Evolutionary conservation across 2,797 vertebrate genomes (phyloP).

Genomic region (Coilia nasus): DNA sequence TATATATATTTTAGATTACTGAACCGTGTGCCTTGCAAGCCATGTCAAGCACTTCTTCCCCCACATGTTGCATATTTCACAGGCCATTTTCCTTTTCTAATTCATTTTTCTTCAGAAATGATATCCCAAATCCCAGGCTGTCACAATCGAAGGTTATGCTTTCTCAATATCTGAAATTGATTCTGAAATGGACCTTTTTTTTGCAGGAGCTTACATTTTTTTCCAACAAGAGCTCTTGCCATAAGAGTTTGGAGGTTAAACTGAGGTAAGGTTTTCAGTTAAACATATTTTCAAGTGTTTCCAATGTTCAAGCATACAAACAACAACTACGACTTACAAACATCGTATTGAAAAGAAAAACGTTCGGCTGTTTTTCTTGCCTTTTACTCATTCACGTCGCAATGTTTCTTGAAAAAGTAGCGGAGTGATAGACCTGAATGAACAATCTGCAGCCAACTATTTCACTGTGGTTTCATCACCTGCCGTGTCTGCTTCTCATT

Average conservation of each 20-base stretch:
- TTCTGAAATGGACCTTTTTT: background rate
- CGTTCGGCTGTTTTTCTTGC: background rate
- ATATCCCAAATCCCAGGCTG: background rate
- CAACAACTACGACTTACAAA: background rate
- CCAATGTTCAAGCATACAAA: background rate
- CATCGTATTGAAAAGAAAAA: background rate
- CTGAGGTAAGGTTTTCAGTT: background rate
- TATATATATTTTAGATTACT: slow-evolving; percentile 20
- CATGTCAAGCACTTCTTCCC: background rate
- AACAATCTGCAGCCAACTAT: slow-evolving; percentile 6
- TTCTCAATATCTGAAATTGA: background rate
- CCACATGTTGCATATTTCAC: background rate
- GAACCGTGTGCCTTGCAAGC: background rate
- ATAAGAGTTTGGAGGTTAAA: background rate
- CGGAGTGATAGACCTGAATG: background rate
- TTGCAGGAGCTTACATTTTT: background rate
- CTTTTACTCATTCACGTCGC: background rate
- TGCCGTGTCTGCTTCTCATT: background rate
- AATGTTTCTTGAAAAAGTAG: background rate
- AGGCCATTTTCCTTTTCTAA: background rate
- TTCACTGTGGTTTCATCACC: background rate
- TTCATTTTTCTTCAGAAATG: background rate
- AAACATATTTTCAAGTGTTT: background rate
- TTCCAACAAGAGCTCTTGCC: background rate
- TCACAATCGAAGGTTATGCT: background rate